phyloP scores from a whole-genome alignment of 2,797 vertebrate genomes.

The Phalanger gymnotis region DNA sequence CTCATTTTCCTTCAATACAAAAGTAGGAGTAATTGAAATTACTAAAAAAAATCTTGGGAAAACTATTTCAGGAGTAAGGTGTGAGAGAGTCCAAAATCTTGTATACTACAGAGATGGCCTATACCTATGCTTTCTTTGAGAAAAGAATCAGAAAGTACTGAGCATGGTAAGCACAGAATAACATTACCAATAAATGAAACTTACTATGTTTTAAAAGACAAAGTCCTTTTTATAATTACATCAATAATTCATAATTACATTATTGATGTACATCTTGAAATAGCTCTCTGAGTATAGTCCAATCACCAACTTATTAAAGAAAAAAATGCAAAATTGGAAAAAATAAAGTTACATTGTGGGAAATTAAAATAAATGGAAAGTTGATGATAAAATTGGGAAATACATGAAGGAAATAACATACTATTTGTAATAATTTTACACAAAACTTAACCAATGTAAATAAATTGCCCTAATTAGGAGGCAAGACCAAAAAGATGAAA shows the following conservation, averaged over 20 bases:
- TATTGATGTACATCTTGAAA: neutral
- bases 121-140: neutral
- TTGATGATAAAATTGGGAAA: neutral
- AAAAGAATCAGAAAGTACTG: neutral
- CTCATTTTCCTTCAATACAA: neutral
- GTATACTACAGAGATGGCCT: neutral
- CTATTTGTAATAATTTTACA: neutral
- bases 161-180: neutral
- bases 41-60: neutral
- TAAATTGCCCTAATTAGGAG: neutral
- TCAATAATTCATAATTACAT: too few relatives aligned
- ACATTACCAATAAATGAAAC: neutral
- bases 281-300: neutral
- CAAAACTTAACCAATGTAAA: neutral
- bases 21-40: neutral
- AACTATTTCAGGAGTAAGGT: neutral
- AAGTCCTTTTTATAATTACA: too few relatives aligned
- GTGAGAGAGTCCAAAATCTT: neutral
- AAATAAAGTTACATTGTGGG: neutral
- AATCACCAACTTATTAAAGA: neutral
- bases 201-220: neutral
- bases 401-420: neutral
- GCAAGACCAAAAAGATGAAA: neutral
- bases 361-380: neutral
- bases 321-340: neutral